These are phyloP conservation scores for Oligia fasciuncula DNA, from an alignment of 2,888 invertebrate species.

Conservation along the genomic window DNA sequence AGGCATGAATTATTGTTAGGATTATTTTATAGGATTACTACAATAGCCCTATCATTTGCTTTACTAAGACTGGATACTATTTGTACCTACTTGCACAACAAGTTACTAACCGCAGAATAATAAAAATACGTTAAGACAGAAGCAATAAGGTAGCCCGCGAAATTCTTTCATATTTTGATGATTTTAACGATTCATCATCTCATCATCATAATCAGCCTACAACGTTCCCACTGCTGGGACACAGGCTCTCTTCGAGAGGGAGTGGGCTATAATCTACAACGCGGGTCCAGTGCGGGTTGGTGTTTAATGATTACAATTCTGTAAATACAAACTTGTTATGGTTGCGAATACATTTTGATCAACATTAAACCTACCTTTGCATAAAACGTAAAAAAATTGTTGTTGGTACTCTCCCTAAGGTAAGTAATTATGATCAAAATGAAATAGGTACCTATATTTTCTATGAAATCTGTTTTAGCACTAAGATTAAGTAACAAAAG, in stretches of 20 bases:
- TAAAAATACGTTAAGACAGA: slow-evolving; percentile 19
- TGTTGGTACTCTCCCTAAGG: background rate
- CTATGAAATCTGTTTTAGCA: background rate
- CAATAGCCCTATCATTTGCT: slow-evolving; percentile 56
- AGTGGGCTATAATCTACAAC: background rate
- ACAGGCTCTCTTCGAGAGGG: background rate
- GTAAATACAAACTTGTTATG: background rate
- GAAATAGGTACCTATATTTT: background rate
- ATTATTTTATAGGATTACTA: slow-evolving; percentile 39
- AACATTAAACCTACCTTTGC: background rate
- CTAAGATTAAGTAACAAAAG: background rate
- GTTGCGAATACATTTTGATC: background rate
- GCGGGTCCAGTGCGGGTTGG: background rate
- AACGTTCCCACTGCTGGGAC: background rate
- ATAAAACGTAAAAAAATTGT: background rate
- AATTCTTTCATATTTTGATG: background rate
- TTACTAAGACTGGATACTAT: slow-evolving; percentile 47
- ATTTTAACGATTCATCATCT: background rate
- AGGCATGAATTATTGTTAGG: slow-evolving; percentile 30
- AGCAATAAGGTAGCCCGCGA: background rate
- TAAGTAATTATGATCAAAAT: background rate
- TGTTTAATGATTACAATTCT: background rate
- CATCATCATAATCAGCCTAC: background rate
- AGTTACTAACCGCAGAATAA: slow-evolving; percentile 9
- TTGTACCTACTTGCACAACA: slow-evolving; percentile 15